Conservation (phyloP, 2,797 vertebrate species). For the Trachurus trachurus region DNA sequence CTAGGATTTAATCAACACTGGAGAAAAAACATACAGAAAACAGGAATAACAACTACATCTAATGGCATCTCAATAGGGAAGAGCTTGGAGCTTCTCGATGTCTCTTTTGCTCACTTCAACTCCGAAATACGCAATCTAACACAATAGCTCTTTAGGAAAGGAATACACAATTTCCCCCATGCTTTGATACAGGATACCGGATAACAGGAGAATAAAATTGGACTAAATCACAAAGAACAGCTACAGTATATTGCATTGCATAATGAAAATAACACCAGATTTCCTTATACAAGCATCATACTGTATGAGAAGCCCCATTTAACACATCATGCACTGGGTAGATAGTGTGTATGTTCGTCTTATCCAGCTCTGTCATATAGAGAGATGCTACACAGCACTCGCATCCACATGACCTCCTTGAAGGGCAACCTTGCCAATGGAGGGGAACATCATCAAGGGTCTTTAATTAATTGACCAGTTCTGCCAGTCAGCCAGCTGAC, state of each 20-base stretch:
- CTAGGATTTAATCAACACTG: slow-evolving; percentile 72
- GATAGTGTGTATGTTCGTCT: slow-evolving; percentile 18
- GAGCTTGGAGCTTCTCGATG: slow-evolving; percentile 42
- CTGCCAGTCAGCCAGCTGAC: slow-evolving; percentile 29
- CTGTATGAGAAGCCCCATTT: slow-evolving; percentile 32
- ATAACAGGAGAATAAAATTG: background rate
- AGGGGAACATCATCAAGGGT: slow-evolving; percentile 42
- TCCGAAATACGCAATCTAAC: slow-evolving; percentile 31
- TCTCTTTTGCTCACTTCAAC: slow-evolving; percentile 28
- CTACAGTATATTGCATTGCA: background rate
- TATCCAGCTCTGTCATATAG: slow-evolving; percentile 34
- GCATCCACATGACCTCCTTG: slow-evolving; percentile 45
- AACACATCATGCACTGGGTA: slow-evolving; percentile 35
- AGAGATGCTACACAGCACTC: slow-evolving; percentile 29
- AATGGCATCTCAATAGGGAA: slow-evolving; percentile 47
- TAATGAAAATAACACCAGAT: background rate
- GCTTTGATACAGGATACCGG: background rate
- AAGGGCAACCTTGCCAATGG: slow-evolving; percentile 43
- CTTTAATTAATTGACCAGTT: slow-evolving; percentile 57
- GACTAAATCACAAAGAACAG: background rate
- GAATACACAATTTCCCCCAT: background rate
- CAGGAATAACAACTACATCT: slow-evolving; percentile 47
- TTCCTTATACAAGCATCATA: background rate
- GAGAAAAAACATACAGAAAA: slow-evolving; percentile 47
- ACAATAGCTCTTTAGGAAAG: slow-evolving; percentile 15